These are phyloP conservation scores for Paracanthobrama guichenoti DNA, from an alignment of 2,113 vertebrate genomes.

Conservation along the genomic window DNA sequence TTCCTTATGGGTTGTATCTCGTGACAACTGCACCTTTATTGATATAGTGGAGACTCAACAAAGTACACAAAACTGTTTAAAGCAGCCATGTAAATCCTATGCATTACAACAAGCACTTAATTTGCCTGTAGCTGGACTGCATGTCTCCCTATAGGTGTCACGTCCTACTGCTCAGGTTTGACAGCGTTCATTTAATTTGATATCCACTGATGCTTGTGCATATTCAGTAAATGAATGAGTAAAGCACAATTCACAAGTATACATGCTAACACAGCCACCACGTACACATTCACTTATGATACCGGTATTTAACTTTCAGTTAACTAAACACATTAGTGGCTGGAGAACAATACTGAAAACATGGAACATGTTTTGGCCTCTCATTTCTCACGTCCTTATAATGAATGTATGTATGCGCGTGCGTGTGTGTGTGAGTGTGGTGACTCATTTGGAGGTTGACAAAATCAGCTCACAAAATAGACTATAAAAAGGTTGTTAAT, in stretches of 20 bases:
- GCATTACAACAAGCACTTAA: not conserved
- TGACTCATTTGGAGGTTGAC: not conserved
- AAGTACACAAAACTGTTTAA: not conserved
- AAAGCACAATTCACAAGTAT: not conserved
- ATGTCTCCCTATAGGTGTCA: not conserved
- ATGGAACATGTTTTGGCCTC: too few species aligned
- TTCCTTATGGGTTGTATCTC: not conserved
- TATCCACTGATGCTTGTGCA: not conserved
- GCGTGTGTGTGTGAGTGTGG: not conserved
- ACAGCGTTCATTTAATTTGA: not conserved
- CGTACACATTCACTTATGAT: not conserved
- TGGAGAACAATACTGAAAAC: not conserved
- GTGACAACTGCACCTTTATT: not conserved
- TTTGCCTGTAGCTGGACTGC: not conserved
- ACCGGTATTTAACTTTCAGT: constrained; percentile 2
- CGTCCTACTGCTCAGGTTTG: not conserved
- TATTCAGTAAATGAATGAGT: not conserved
- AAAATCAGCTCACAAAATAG: not conserved
- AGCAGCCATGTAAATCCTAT: not conserved
- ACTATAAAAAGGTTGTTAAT: not conserved
- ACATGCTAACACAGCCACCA: not conserved
- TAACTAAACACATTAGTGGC: not conserved
- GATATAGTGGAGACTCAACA: not conserved
- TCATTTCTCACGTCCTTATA: not conserved
- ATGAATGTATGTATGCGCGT: not conserved